Percentiles rank a stretch among this genome's conserved stretches.
Conservation (phyloP, 2,797 vertebrate genomes). For the Esox masquinongy region DNA sequence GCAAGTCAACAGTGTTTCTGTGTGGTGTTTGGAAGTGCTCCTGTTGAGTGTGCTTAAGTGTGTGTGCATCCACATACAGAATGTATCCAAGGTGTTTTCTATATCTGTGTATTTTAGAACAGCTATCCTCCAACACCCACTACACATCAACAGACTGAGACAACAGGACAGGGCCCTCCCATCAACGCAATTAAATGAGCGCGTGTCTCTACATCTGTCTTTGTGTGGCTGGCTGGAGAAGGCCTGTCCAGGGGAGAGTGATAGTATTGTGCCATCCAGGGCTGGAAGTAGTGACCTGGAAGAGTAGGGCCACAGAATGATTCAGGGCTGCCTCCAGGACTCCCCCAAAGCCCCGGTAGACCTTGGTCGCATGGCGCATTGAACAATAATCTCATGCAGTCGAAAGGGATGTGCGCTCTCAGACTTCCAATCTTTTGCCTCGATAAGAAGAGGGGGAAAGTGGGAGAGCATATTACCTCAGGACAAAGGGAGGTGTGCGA, state of each 20-base stretch:
- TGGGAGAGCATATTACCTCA: too few species aligned
- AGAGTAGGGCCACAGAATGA: slow-evolving; percentile 3
- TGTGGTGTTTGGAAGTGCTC: too few species aligned
- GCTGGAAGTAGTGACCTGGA: slow-evolving; percentile 9
- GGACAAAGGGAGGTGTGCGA: too few species aligned
- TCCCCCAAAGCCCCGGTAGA: too few species aligned
- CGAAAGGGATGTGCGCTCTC: too few species aligned
- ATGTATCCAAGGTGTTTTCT: background rate
- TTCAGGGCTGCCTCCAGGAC: background rate
- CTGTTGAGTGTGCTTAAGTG: background rate
- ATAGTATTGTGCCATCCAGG: background rate
- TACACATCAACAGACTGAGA: background rate
- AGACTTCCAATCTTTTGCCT: too few species aligned
- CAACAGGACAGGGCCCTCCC: background rate
- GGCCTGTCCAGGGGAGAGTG: too few species aligned
- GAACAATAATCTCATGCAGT: too few species aligned
- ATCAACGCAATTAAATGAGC: background rate
- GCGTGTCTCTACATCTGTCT: background rate
- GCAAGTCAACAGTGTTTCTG: background rate
- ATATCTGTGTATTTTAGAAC: background rate
- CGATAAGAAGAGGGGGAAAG: too few species aligned
- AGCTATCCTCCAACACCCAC: background rate
- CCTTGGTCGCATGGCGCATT: too few species aligned
- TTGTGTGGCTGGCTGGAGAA: background rate
- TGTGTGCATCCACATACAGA: background rate